Percentiles rank a stretch among this genome's conserved stretches.
These are phyloP conservation scores for Aptenodytes forsteri DNA, from an alignment of 2,113 vertebrate genomes.

Conservation along the genomic window DNA sequence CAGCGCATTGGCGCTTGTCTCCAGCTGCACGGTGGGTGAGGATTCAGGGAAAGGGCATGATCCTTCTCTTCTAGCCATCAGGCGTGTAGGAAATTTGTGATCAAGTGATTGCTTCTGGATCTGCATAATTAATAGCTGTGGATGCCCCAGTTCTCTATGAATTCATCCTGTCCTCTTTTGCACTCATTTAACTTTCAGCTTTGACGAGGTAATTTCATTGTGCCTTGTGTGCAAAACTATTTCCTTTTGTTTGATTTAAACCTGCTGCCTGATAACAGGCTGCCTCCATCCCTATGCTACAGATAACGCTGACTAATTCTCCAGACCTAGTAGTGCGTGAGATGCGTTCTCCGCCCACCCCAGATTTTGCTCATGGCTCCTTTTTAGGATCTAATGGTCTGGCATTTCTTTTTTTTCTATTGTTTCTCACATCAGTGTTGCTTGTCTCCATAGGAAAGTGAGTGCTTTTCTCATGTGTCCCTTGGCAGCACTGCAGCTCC, in stretches of 20 bases:
- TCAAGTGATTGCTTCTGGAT: not conserved
- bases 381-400: not conserved
- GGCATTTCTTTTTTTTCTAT: not conserved
- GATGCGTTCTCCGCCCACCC: not conserved
- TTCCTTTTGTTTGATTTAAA: not conserved
- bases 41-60: not conserved
- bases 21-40: accelerated
- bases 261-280: not conserved
- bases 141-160: not conserved
- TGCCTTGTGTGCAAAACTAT: not conserved
- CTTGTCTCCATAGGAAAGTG: not conserved
- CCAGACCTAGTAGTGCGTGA: not conserved
- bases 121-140: not conserved
- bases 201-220: not conserved
- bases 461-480: not conserved
- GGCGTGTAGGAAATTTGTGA: not conserved
- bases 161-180: not conserved
- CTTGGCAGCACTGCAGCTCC: constrained; percentile 15
- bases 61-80: not conserved
- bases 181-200: not conserved
- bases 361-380: constrained; percentile 4
- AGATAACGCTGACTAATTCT: not conserved
- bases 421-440: not conserved
- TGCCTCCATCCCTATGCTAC: not conserved
- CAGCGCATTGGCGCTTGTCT: accelerated